Conservation (phyloP, 1,140 invertebrate genomes). For the Drosophila santomea region DNA sequence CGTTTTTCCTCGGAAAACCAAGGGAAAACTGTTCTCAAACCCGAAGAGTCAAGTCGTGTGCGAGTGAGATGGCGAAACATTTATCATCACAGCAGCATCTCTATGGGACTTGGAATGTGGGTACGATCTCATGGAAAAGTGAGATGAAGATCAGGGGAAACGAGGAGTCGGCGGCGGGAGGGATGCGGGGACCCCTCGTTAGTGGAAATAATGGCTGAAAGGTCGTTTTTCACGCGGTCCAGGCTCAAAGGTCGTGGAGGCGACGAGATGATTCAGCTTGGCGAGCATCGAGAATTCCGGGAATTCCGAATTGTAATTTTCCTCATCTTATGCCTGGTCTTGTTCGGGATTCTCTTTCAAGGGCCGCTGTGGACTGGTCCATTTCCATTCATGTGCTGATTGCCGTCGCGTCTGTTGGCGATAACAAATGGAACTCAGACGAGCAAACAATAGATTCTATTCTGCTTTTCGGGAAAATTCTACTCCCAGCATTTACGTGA, state of each 20-base stretch:
- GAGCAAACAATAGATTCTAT: conserved; percentile 50
- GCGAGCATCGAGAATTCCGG: conserved; percentile 64
- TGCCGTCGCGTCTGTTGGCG: conserved; percentile 63
- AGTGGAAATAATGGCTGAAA: conserved; percentile 77
- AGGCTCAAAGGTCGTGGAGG: conserved; percentile 72
- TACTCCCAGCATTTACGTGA: conserved; percentile 52
- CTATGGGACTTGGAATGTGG: conserved; percentile 71
- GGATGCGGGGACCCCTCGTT: conserved; percentile 59
- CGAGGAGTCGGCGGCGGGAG: too few relatives aligned
- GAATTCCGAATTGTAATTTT: conserved; percentile 76
- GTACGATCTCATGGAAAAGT: conserved; percentile 66
- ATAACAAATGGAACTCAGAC: conserved; percentile 51
- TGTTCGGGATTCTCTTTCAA: conserved; percentile 52
- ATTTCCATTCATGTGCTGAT: conserved; percentile 73
- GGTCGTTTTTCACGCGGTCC: conserved; percentile 79
- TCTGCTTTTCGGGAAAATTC: conserved; percentile 33
- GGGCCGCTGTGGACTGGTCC: conserved; percentile 61
- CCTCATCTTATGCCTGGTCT: conserved; percentile 54
- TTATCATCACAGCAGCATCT: conserved; percentile 52
- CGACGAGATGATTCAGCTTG: conserved; percentile 72
- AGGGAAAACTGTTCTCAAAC: conserved; percentile 72
- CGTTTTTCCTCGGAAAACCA: conserved; percentile 46
- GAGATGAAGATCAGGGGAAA: conserved; percentile 6
- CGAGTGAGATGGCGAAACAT: conserved; percentile 23
- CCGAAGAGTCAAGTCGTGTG: conserved; percentile 78